phyloP scores from a whole-genome alignment of 2,797 vertebrate genomes.

The Rhinella marina region DNA sequence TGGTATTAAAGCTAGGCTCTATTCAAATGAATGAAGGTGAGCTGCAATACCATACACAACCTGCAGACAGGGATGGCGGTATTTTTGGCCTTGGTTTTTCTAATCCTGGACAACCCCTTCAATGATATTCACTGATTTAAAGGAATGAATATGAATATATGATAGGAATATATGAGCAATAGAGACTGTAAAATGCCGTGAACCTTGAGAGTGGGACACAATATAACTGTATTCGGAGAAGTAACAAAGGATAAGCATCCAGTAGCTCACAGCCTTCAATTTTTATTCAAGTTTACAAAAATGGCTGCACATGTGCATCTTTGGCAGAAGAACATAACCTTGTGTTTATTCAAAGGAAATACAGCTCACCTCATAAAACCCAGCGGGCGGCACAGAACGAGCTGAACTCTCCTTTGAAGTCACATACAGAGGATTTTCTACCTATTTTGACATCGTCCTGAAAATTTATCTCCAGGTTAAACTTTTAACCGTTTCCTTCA shows the following conservation, averaged over 20 bases:
- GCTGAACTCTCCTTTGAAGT: background rate
- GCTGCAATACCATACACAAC: too few relatives aligned
- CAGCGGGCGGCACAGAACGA: background rate
- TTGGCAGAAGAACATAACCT: background rate
- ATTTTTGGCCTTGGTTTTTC: too few relatives aligned
- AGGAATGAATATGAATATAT: background rate
- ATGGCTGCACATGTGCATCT: background rate
- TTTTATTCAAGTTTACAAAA: background rate
- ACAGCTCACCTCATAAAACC: conserved; percentile 20
- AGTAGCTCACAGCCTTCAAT: background rate
- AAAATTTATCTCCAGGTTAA: background rate
- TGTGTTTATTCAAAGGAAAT: background rate
- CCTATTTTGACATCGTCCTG: background rate
- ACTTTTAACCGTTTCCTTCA: background rate
- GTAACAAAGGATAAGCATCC: background rate
- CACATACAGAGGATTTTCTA: background rate
- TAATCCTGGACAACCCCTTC: too few relatives aligned
- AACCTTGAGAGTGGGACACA: background rate
- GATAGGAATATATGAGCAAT: too few relatives aligned
- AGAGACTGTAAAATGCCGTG: background rate
- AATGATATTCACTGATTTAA: background rate
- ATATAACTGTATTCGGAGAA: background rate
- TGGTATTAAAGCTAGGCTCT: too few relatives aligned
- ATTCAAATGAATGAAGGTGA: too few relatives aligned
- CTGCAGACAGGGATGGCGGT: too few relatives aligned